phyloP scores from a whole-genome alignment of 2,797 vertebrate species.

The Acanthurus leucopareius region DNA sequence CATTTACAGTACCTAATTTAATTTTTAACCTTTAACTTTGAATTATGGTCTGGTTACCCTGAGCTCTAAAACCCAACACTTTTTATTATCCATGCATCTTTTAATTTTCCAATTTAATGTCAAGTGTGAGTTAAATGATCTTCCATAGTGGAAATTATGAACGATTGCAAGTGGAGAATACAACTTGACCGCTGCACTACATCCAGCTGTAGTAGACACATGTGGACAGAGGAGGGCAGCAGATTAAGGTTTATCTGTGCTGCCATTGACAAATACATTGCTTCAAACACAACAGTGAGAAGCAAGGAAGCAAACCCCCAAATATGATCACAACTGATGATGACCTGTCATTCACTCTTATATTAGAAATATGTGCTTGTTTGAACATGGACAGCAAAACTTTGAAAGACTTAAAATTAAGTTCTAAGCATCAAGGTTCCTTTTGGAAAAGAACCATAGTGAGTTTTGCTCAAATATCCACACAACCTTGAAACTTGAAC shows the following conservation, averaged over 20 bases:
- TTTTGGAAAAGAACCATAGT: no score
- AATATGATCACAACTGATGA: not conserved
- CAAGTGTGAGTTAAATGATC: not conserved
- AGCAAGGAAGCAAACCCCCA: not conserved
- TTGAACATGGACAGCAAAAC: no score
- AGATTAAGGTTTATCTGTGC: not conserved
- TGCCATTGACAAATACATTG: not conserved
- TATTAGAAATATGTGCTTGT: not conserved
- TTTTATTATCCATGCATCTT: not conserved
- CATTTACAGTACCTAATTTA: no score
- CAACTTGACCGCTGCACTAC: not conserved
- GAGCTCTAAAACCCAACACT: not conserved
- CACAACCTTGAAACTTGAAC: no score
- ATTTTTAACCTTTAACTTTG: no score
- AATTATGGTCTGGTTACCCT: not conserved
- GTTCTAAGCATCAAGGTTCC: no score
- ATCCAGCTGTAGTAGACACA: conserved; percentile 9
- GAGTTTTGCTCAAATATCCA: no score
- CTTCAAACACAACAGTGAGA: not conserved
- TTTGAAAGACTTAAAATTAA: no score
- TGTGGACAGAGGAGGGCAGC: conserved; percentile 54
- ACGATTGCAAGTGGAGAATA: not conserved
- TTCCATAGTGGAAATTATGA: not conserved
- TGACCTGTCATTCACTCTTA: not conserved
- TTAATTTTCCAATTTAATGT: not conserved